Evolutionary conservation across 2,888 invertebrate genomes (phyloP).

Genomic region (Phengaris alcon): DNA sequence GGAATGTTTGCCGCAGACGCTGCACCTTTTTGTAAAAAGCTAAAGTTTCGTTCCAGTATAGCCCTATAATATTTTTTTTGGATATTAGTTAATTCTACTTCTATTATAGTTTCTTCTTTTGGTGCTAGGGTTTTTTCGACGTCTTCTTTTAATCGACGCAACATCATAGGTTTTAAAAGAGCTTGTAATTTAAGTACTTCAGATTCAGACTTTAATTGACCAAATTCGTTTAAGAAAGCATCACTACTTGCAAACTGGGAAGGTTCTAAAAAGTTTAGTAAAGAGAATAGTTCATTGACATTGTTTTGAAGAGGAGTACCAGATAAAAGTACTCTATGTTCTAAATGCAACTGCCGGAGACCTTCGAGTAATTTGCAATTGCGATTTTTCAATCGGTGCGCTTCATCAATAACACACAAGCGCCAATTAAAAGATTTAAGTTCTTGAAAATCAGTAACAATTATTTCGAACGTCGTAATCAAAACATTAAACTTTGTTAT

Average conservation of each 20-base stretch:
- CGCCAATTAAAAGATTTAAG: conserved; percentile 97
- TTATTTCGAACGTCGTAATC: conserved; percentile 99
- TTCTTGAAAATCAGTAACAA: conserved; percentile 97
- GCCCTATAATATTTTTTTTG: conserved; percentile 99
- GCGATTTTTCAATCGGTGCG: conserved; percentile 98
- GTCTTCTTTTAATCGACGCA: conserved; percentile 97
- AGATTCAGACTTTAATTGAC: conserved; percentile 95
- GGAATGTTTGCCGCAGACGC: conserved; percentile 95
- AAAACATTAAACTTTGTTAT: conserved; percentile 96
- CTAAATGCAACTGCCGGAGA: conserved; percentile 91
- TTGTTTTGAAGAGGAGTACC: conserved; percentile 99
- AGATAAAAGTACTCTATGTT: conserved; percentile 95
- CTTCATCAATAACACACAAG: conserved; percentile 98
- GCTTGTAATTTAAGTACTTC: conserved; percentile 97
- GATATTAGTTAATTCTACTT: conserved; percentile 99
- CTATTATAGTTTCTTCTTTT: conserved; percentile 99
- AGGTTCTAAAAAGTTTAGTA: conserved; percentile 98
- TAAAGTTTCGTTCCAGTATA: conserved; percentile 98
- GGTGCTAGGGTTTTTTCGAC: conserved; percentile 99
- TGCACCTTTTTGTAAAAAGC: conserved; percentile 96
- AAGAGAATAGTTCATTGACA: conserved; percentile 97
- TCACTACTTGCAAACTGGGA: conserved; percentile 95
- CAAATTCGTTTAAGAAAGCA: conserved; percentile 96
- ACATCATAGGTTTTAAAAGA: conserved; percentile 99
- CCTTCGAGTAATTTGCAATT: conserved; percentile 99